Evolutionary conservation across 2,888 invertebrate genomes (phyloP), one percentile per base, ranked within the genome.

Genomic region (Sphecodes monilicornis): DNA sequence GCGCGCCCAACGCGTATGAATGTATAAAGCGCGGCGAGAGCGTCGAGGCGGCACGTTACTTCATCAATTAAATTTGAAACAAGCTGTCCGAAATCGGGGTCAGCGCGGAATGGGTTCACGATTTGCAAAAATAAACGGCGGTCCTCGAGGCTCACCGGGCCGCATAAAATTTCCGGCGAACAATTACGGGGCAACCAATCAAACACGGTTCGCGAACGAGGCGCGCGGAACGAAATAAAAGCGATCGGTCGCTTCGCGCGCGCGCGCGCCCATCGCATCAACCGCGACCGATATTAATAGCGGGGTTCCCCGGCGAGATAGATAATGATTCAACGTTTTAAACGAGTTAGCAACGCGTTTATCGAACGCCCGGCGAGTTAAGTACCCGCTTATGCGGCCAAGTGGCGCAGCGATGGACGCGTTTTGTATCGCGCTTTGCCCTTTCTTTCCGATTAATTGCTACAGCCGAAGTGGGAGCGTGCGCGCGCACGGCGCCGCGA

Each of bases 361-460:
- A 57, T 54, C 50, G 75, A 36, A 10, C 46, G 66, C 16, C 46
- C 66, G 36, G 36, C 36, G 76, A 68, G 50, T 26, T 68, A 76
- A 76, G 66, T 50, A 46, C 50, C 8, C 32, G 46, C 66, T 66
- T 36, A 32, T 16, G 36, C 46, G 57, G 57, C 26, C n/a, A 6
- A 11, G 46, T 29, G 29, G 54, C n/a, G 54, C 41, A 29, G 4
- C 26, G 13, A 57, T 43, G 16, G 39, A 54, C 39, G 26, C 26
- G 32, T 26, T 16, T 16, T 13, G 18, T 22, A 57, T n/a, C n/a
- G 18, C 16, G 60, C 39, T 32, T 18, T 5, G 46, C 26, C n/a
- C 80, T 64, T 84, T 74, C 72, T 73, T 71, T 64, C 43, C 43
- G 41, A 78, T 36, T 80, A 82, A 78, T 79, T 72, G 54, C 68